Evolutionary conservation across 2,113 vertebrate species (phyloP).

Genomic region (Misgurnus mizolepis): DNA sequence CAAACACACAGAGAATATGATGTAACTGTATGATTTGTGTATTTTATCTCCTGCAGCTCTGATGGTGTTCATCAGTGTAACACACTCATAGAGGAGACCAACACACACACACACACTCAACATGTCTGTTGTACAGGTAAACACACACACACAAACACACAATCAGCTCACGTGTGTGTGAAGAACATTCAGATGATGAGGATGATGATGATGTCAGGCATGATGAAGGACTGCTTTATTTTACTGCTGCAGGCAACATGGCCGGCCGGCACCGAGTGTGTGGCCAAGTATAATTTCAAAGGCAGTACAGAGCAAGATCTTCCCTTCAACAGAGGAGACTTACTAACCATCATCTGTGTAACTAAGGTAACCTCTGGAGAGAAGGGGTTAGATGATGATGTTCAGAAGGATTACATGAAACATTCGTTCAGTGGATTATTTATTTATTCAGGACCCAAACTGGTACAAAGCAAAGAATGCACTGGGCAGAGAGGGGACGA

Average conservation of each 20-base stretch:
- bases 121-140: conserved; percentile 53
- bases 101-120: conserved; percentile 19
- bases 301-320: conserved; percentile 92
- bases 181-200: no score
- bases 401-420: no score
- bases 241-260: conserved; percentile 70
- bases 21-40: conserved; percentile 12
- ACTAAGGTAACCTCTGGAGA: conserved; percentile 82
- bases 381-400: no score
- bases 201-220: no score
- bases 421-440: background rate
- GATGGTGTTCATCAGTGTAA: conserved; percentile 45
- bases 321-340: conserved; percentile 93
- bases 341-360: conserved; percentile 90
- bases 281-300: conserved; percentile 94
- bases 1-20: background rate
- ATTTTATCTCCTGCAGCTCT: conserved; percentile 43
- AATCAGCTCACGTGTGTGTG: no score
- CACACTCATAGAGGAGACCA: conserved; percentile 33
- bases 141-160: background rate
- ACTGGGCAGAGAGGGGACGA: conserved; percentile 88
- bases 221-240: no score
- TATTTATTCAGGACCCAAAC: conserved; percentile 85
- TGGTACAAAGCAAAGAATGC: conserved; percentile 98
- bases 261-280: conserved; percentile 93